These are phyloP conservation scores for Sphaerodactylus townsendi DNA, from an alignment of 2,113 vertebrate species.

Conservation along the genomic window DNA sequence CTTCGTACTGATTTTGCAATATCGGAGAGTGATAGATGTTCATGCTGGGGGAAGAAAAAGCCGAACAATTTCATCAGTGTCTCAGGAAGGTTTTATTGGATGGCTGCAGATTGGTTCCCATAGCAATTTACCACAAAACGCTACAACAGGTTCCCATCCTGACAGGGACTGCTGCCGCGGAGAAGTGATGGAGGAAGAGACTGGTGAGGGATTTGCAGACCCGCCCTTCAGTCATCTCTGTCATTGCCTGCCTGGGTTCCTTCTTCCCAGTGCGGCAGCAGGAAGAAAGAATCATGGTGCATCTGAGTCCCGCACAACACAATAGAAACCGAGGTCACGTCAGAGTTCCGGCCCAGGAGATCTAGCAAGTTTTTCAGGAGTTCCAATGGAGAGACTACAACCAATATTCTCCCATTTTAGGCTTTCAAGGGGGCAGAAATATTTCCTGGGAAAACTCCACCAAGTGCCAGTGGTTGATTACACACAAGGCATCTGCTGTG, in stretches of 20 bases:
- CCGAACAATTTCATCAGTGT: constrained; percentile 38
- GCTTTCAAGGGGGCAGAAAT: not conserved
- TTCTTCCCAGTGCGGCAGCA: not conserved
- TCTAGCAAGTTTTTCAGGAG: not conserved
- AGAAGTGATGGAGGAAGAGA: not conserved
- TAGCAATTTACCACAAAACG: constrained; percentile 56
- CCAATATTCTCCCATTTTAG: not conserved
- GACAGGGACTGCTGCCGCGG: not conserved
- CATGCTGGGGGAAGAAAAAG: constrained; percentile 23
- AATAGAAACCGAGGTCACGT: not conserved
- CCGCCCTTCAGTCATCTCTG: constrained; percentile 6
- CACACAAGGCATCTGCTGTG: too few relatives aligned
- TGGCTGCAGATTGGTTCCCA: constrained; percentile 44
- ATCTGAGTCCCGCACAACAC: not conserved
- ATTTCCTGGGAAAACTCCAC: not conserved
- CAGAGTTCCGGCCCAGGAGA: not conserved
- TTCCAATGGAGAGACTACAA: too few relatives aligned
- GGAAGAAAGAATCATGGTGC: not conserved
- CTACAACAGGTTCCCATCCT: constrained; percentile 11
- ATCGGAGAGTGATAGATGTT: constrained; percentile 32
- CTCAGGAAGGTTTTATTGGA: constrained; percentile 50
- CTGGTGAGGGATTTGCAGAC: constrained; percentile 34
- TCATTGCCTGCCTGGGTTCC: constrained; percentile 5
- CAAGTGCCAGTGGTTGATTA: too few relatives aligned
- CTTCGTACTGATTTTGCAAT: constrained; percentile 30